Percentiles rank a stretch among this genome's conserved stretches.
Conservation (phyloP, 2,888 invertebrate genomes). For the Rugalucina vietnamica region DNA sequence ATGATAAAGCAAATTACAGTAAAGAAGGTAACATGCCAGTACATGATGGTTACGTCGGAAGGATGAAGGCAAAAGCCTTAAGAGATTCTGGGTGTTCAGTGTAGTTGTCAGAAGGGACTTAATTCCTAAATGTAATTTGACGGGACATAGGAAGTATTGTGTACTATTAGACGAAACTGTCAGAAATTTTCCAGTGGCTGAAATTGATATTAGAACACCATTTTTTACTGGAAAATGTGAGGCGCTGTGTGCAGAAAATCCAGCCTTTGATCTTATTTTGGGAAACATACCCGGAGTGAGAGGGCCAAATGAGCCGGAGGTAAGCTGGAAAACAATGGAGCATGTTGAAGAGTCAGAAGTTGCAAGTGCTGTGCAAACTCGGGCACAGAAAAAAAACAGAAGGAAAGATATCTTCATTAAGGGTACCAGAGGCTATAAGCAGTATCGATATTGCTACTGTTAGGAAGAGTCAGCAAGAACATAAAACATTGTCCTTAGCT, state of each 20-base stretch:
- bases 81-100: conserved; percentile 41
- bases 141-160: conserved; percentile 32
- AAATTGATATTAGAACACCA: conserved; percentile 39
- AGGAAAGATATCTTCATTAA: neutral
- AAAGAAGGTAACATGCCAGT: conserved; percentile 16
- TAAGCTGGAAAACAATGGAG: no score
- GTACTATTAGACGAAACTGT: conserved; percentile 47
- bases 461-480: neutral
- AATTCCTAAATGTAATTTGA: conserved; percentile 19
- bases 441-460: no score
- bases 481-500: neutral
- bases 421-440: neutral
- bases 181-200: conserved; percentile 24
- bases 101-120: conserved; percentile 32
- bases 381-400: neutral
- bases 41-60: conserved; percentile 16
- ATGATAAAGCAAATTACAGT: neutral
- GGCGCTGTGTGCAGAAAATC: conserved; percentile 32
- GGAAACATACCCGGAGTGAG: conserved; percentile 32
- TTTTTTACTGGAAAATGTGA: conserved; percentile 35
- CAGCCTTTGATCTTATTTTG: conserved; percentile 44
- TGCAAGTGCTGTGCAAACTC: neutral
- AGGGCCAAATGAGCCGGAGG: conserved; percentile 6
- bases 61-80: neutral
- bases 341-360: neutral